Base-by-base conservation (phyloP, 2,113 vertebrate genomes). In the Procavia capensis region DNA sequence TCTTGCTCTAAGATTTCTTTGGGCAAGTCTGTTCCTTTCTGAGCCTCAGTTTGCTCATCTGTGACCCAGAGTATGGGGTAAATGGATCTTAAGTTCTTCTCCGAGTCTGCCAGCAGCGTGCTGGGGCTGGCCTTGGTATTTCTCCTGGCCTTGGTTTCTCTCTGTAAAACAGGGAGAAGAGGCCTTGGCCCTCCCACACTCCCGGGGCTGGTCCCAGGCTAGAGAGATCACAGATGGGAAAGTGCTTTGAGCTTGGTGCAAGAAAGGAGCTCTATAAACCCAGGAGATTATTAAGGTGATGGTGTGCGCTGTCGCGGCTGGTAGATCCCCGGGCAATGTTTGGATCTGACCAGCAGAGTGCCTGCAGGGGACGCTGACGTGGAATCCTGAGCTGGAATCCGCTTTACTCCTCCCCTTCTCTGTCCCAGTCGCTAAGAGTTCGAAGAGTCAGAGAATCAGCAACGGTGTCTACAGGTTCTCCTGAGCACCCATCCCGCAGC, bases 151-250 rank as follows among this genome's bases (percentile, higher is more conserved):
- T 97, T 19, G 10, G 85, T 85, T 75, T 54, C 68, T 70, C 79
- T 97, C 96, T 95, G 95, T 97, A 97, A 97, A 98, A 94, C 95
- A 95, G 95, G 95, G 75, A 95, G 91, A 96, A 80, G 85, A 88
- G 82, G 57, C 50, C 25, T 31, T 31, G 75, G 79, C 47, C 88
- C 94, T 94, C 97, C 94, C 89, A 97, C 95, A 83, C 95, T 92
- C 50, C 75, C 20, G 75, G 39, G 36, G 36, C 47, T 91, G 95
- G 92, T 88, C 94, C 88, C 85, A 66, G 75, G 91, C 96, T 94
- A 88, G 85, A 50, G 86, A 97, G 97, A 97, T 97, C 97, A 97
- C 91, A 98, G 96, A 25, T 93, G 96, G 94, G 97, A 97, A 97
- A 88, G 79, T 45, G 29, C 97, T 97, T 96, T 95, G 96, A 96